Conservation (phyloP, 2,797 vertebrate species). For the Cygnus olor region DNA sequence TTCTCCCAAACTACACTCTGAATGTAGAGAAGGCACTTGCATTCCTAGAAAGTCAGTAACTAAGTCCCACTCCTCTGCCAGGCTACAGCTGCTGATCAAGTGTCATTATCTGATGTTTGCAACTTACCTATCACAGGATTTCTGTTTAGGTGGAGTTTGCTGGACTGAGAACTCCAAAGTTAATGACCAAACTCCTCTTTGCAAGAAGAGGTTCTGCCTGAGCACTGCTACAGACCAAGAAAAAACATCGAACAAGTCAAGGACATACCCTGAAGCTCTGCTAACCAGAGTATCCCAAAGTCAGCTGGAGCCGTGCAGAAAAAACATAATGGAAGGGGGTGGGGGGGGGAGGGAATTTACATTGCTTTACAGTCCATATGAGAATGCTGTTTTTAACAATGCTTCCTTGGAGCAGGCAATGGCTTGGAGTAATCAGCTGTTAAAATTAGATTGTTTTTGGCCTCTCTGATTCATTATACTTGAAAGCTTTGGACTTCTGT, state of each 20-base stretch:
- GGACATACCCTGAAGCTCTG: neutral
- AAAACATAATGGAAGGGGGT: neutral
- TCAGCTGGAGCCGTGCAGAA: neutral
- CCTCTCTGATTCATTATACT: neutral
- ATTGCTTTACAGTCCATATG: neutral
- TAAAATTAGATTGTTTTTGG: constrained; percentile 54
- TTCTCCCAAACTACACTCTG: neutral
- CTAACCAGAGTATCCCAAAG: neutral
- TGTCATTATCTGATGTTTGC: neutral
- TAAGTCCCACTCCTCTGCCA: neutral
- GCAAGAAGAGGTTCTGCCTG: neutral
- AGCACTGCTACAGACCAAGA: neutral
- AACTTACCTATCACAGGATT: neutral
- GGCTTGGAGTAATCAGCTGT: constrained; percentile 53
- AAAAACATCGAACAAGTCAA: neutral
- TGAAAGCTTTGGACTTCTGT: constrained; percentile 21
- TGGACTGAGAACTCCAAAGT: neutral
- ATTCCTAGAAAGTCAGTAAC: neutral
- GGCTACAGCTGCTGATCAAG: neutral
- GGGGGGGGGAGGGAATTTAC: neutral
- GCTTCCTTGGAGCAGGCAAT: constrained; percentile 17
- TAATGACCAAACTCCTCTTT: neutral
- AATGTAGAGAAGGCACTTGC: neutral
- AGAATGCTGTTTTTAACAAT: constrained; percentile 20
- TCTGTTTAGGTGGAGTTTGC: neutral